Conservation (phyloP, 1,140 invertebrate genomes). For the Chelonus insularis region DNA sequence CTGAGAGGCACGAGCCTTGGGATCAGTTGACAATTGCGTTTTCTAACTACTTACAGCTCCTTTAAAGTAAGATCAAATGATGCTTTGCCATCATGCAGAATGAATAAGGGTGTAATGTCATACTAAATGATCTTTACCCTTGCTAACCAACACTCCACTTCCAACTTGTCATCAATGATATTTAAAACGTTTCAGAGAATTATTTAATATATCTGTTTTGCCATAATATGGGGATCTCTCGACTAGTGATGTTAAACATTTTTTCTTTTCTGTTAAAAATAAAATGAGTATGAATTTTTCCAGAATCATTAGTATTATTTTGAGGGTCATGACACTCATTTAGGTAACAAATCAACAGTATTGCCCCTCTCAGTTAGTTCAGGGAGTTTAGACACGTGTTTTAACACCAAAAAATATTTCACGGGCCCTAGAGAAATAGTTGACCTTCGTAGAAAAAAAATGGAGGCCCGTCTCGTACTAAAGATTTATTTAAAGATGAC, state of each 20-base stretch:
- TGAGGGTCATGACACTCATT: neutral
- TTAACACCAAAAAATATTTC: conserved; percentile 19
- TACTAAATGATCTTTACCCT: no score
- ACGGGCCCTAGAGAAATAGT: neutral
- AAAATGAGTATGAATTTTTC: neutral
- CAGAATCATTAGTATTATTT: neutral
- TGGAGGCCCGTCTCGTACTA: neutral
- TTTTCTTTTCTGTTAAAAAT: no score
- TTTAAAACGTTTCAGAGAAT: no score
- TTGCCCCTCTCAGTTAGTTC: neutral
- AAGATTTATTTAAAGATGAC: neutral
- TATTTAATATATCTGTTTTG: no score
- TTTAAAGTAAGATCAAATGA: no score
- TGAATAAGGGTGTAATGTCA: no score
- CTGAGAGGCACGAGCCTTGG: conserved; percentile 33
- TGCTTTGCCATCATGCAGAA: no score
- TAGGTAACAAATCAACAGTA: neutral
- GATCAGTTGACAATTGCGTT: conserved; percentile 29
- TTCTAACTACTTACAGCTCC: no score
- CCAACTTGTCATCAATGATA: no score
- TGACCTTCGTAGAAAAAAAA: conserved; percentile 23
- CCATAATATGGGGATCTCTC: no score
- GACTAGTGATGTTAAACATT: no score
- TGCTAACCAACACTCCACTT: no score
- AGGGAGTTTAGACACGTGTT: conserved; percentile 23